Evolutionary conservation across 2,888 invertebrate genomes (phyloP), one percentile per base, ranked within the genome.

Genomic region (Phengaris alcon): DNA sequence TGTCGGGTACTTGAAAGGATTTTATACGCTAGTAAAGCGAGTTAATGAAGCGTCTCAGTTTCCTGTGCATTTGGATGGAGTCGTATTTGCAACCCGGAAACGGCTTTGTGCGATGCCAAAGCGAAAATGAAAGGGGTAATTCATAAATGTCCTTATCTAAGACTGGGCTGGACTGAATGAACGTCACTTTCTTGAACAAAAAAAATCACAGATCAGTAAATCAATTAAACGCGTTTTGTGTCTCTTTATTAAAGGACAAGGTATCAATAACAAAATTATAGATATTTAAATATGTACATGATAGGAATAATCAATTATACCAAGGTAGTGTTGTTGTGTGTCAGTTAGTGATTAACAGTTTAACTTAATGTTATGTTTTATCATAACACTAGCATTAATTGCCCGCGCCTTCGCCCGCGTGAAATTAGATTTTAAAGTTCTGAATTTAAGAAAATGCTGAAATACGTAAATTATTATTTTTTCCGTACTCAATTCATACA

Each of bases 81-180:
- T 79, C 81, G 85, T 84, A 87, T 88, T 88, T 82, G 88, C 88
- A 87, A 90, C 87, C 90, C 90, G 93, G 93, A 93, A 88, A 89
- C 81, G 83, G 82, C 87, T 85, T 93, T 90, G 87, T 89, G 77
- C 76, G 76, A 78, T 77, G 79, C 76, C 79, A 76, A 81, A 79
- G 81, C 81, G 82, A 84, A 84, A 85, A 83, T 81, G 87, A 90
- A 92, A 89, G 90, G 88, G 89, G 89, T 81, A 84, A 85, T 83
- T 79, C 82, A 82, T 75, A 77, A 77, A 78, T 64, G 51, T 52
- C 59, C 57, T 59, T 72, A 59, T 35, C 64, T 64, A 64, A 64
- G 35, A 35, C 64, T 44, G 35, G 35, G 2, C 35, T 35, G 35
- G 35, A 35, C 35, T 35, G 22, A 64, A 52, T 52, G n/a, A 15